Conservation (phyloP, 2,888 invertebrate genomes). For the Plagodis pulveraria region DNA sequence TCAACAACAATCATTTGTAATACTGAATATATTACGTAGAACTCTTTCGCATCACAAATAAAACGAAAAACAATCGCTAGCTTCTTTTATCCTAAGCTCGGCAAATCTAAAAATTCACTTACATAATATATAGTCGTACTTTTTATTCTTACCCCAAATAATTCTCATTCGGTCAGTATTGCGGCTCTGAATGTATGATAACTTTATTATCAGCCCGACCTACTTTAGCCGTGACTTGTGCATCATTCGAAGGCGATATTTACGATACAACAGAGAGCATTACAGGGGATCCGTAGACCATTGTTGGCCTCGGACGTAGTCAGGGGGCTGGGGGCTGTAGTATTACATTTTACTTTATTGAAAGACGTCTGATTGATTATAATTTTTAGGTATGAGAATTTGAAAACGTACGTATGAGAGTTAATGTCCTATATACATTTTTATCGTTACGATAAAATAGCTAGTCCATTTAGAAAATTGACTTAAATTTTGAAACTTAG, state of each 20-base stretch:
- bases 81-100: no score
- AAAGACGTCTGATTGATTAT: background rate
- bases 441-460: no score
- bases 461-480: no score
- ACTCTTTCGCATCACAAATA: no score
- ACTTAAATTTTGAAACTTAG: no score
- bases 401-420: no score
- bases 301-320: conserved; percentile 18
- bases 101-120: background rate
- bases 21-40: no score
- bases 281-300: conserved; percentile 34
- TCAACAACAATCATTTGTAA: no score
- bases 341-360: background rate
- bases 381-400: background rate
- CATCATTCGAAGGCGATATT: conserved; percentile 32
- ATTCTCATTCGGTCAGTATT: conserved; percentile 10
- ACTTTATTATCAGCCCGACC: conserved; percentile 25
- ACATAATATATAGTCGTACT: background rate
- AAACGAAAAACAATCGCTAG: no score
- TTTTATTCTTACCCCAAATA: conserved; percentile 1
- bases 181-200: conserved; percentile 18
- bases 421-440: no score
- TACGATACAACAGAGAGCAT: conserved; percentile 46
- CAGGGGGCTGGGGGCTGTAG: conserved; percentile 3
- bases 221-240: conserved; percentile 28